phyloP scores from a whole-genome alignment of 2,888 invertebrate genomes.

The Plusia festucae region DNA sequence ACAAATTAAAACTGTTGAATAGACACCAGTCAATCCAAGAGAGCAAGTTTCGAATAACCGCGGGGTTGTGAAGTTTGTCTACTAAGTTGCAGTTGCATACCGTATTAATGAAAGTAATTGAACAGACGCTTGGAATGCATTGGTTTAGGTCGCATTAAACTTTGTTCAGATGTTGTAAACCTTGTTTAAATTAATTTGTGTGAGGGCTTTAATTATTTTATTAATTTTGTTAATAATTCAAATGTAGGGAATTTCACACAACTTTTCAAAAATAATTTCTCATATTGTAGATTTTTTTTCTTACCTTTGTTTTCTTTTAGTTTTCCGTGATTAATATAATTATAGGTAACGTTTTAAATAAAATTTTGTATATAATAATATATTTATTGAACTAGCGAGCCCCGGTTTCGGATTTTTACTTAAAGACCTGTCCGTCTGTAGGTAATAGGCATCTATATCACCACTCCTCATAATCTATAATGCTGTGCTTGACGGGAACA shows the following conservation, averaged over 20 bases:
- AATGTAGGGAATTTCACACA: no score
- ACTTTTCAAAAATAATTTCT: no score
- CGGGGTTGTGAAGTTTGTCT: neutral
- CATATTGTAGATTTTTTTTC: no score
- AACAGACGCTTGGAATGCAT: neutral
- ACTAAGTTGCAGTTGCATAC: neutral
- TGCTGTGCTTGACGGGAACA: neutral
- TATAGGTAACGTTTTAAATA: no score
- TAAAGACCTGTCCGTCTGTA: no score
- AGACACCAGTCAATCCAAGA: neutral
- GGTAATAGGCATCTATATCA: neutral
- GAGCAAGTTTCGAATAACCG: neutral
- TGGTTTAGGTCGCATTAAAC: neutral
- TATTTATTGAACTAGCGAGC: no score
- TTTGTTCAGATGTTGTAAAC: neutral
- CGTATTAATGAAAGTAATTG: conserved; percentile 1
- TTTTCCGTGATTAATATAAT: no score
- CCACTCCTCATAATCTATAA: neutral
- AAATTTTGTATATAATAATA: no score
- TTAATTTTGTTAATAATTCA: no score
- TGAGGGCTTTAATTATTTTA: no score
- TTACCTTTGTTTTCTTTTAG: no score
- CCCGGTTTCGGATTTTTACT: no score
- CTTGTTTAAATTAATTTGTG: neutral
- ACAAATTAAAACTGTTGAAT: neutral